Base-by-base conservation (phyloP, 2,113 vertebrate genomes). In the Coptodon bakossiorum region DNA sequence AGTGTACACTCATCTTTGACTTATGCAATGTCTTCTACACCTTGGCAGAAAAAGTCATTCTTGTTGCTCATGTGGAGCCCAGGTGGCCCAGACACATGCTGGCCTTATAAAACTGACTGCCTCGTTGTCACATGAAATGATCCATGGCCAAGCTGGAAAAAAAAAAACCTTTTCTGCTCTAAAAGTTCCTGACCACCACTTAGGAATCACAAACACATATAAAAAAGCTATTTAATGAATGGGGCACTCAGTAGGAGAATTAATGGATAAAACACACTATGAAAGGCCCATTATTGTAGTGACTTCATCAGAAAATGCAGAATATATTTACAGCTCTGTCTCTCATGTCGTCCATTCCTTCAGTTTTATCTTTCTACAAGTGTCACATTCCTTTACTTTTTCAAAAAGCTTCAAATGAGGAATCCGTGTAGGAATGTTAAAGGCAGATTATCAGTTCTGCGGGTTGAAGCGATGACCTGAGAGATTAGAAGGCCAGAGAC, bases 1-100 rank as follows among this genome's bases (percentile, higher is more conserved):
- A 71, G 0, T 71, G 36, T 5, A 40, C 12, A 71, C n/a, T 0
- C 36, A 71, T 71, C n/a, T 71, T 71, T 71, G 0, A 71, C n/a
- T 43, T 40, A 71, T 24, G n/a, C 36, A 16, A 9, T 1, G n/a
- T 43, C 11, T 71, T 43, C 38, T 40, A 43, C 5, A 71, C n/a
- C 12, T 43, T 68, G 63, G 63, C 63, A 68, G 66, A 43, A 71
- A 43, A 71, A 71, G n/a, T 71, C 13, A 3, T 45, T 71, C 38
- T 71, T 43, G 8, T 68, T 68, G 36, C 34, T 71, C 13, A 71
- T 9, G 68, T 53, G 52, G 66, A 34, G 13, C 38, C 57, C 48
- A 83, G 54, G 10, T 11, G 50, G 57, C 24, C 0, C 73, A 57
- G 13, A 68, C 71, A 27, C 6, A 12, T n/a, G 27, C n/a, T 83